These are phyloP conservation scores for Chironex yamaguchii DNA, from an alignment of 30 jellyfish, hydroid and myxozoan genomes.

Conservation along the genomic window DNA sequence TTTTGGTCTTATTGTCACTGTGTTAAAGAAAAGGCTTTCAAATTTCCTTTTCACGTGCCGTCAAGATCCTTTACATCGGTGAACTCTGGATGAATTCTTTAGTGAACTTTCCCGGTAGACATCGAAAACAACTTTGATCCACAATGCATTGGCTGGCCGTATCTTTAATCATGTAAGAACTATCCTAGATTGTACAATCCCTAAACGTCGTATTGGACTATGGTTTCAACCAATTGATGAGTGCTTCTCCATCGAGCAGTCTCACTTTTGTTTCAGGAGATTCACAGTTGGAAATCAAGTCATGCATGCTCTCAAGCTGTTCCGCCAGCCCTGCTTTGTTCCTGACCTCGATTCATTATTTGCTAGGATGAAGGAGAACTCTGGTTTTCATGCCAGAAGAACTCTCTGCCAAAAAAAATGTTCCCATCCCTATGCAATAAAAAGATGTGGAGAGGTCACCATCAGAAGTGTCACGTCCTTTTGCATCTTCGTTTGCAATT, in stretches of 20 bases:
- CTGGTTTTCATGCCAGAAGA: slow-evolving; percentile 72
- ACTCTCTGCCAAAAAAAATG: slow-evolving; percentile 60
- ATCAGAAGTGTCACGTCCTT: slow-evolving; percentile 31
- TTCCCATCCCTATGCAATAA: slow-evolving; percentile 80
- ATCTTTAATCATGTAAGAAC: slow-evolving; percentile 27
- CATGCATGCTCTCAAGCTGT: slow-evolving; percentile 35
- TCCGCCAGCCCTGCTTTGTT: slow-evolving; percentile 49
- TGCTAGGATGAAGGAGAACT: slow-evolving; percentile 65
- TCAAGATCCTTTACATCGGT: too few species aligned
- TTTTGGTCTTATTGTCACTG: too few species aligned
- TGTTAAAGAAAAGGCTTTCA: too few species aligned
- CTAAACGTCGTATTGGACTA: slow-evolving; percentile 5
- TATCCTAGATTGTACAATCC: slow-evolving; percentile 18
- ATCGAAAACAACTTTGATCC: slow-evolving; percentile 76
- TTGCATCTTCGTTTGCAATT: slow-evolving; percentile 19
- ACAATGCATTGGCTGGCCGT: slow-evolving; percentile 13
- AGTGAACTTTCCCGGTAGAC: slow-evolving; percentile 47
- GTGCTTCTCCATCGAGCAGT: slow-evolving; percentile 85
- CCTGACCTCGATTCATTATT: slow-evolving; percentile 31
- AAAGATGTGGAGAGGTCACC: slow-evolving; percentile 68
- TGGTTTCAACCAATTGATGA: slow-evolving; percentile 51
- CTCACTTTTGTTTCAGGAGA: slow-evolving; percentile 44
- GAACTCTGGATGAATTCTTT: too few species aligned
- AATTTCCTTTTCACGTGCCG: too few species aligned
- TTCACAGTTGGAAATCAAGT: slow-evolving; percentile 25